A percentile compares a stretch with the other conserved stretches of the same genome.
Conservation (phyloP, 1,140 invertebrate genomes). For the Calephelis virginiensis region DNA sequence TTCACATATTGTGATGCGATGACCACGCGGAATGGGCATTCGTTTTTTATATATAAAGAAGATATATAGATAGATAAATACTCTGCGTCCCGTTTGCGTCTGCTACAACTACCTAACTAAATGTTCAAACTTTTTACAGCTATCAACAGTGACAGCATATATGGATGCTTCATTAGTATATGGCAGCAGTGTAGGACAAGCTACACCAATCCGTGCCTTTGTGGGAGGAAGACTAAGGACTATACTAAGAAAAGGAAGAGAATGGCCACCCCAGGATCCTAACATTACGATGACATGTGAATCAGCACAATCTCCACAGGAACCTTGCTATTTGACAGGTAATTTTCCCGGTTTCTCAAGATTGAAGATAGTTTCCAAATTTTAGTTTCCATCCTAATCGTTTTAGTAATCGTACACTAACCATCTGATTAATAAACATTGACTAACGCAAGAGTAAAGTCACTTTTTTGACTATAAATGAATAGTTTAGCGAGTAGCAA, state of each 20-base stretch:
- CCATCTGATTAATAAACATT: too few species aligned
- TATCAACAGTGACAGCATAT: constrained; percentile 90
- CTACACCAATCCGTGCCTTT: constrained; percentile 82
- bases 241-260: constrained; percentile 81
- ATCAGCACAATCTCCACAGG: constrained; percentile 75
- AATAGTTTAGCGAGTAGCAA: too few species aligned
- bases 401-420: neutral
- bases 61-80: too few species aligned
- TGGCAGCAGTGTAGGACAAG: constrained; percentile 84
- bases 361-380: neutral
- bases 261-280: constrained; percentile 84
- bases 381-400: neutral
- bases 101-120: too few species aligned
- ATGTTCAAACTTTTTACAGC: constrained; percentile 65
- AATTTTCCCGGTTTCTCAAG: constrained; percentile 27
- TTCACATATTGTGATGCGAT: too few species aligned
- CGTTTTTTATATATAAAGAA: too few species aligned
- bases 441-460: too few species aligned
- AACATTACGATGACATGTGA: constrained; percentile 84
- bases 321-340: constrained; percentile 86
- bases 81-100: too few species aligned
- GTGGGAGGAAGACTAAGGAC: constrained; percentile 82
- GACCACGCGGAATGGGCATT: too few species aligned
- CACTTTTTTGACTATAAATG: too few species aligned
- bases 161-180: constrained; percentile 93